phyloP scores from a whole-genome alignment of 1,140 invertebrate species.

The Trinorchestia longiramus region DNA sequence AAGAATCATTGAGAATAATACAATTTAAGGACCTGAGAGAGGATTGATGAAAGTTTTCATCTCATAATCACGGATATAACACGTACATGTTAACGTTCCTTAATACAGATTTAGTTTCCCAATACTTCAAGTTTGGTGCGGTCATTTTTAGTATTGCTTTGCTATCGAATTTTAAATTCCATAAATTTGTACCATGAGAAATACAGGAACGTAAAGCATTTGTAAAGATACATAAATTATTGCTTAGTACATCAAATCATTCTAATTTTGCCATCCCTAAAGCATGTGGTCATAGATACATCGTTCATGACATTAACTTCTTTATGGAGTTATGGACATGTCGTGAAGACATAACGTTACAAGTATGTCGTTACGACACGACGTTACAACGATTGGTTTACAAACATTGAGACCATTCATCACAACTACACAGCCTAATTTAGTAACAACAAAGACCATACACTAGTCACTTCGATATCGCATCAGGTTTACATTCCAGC shows the following conservation, averaged over 20 bases:
- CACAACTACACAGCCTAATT: neutral
- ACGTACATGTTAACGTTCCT: too few relatives aligned
- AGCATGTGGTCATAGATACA: neutral
- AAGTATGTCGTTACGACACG: neutral
- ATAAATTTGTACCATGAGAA: neutral
- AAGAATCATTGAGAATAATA: neutral
- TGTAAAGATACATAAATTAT: neutral
- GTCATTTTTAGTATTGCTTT: neutral
- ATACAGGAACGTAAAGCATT: neutral
- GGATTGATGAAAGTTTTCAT: too few relatives aligned
- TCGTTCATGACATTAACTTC: neutral
- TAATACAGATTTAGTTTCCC: too few relatives aligned
- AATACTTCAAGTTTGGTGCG: too few relatives aligned
- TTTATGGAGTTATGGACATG: too few relatives aligned
- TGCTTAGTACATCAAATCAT: neutral
- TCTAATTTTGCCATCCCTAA: neutral
- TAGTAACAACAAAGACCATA: neutral
- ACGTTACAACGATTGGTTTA: neutral
- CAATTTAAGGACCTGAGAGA: neutral
- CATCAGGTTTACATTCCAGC: neutral
- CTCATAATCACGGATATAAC: too few relatives aligned
- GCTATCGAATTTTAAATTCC: neutral
- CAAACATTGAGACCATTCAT: neutral
- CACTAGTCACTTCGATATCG: neutral
- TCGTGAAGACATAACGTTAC: too few relatives aligned